Base-by-base conservation (phyloP, 2,113 vertebrate genomes). In the Meriones unguiculatus region DNA sequence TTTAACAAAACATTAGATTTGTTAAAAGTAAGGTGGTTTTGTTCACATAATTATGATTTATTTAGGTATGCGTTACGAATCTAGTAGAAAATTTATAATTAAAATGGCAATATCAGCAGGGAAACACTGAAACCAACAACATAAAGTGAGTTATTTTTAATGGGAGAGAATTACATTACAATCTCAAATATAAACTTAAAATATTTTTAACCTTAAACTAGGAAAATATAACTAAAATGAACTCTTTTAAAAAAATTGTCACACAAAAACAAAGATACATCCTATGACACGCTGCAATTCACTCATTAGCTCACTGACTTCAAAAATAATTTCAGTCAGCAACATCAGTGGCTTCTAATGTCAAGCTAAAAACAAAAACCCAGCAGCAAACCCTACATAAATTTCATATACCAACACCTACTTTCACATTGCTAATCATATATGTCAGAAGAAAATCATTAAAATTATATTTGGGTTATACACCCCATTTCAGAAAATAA, bases 211-310 rank as follows among this genome's bases (percentile, higher is more conserved):
- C 11, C 91, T 96, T 81, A 77, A 93, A 86, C 32, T 28, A 87
- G 54, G 89, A 86, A 89, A 73, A 50, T 76, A 64, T 28, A 94
- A 97, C 5, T 87, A 87, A 95, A 94, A 85, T 77, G 80, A 94
- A 11, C 57, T 93, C 9, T 75, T 54, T 84, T 87, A 65, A 59
- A 92, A 62, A 25, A 76, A 62, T 14, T 6, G 84, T 52, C 30
- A 94, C 50, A 92, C 46, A 89, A 93, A 90, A 5, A 14, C 78
- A 96, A 92, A 70, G 70, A 85, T n/a, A 72, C n/a, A 90, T 87
- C 65, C 89, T 89, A 32, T 41, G 22, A 75, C 59, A 80, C 67
- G 11, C 64, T 59, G 57, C 54, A 92, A 88, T 80, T 92, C 14
- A 84, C 20, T 75, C 28, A 59, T 89, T 65, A 97, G 70, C 35